A percentile compares a stretch with the other conserved stretches of the same genome.
Conservation (phyloP, 92 coral and sea anemone species). For the Nematostella vectensis region DNA sequence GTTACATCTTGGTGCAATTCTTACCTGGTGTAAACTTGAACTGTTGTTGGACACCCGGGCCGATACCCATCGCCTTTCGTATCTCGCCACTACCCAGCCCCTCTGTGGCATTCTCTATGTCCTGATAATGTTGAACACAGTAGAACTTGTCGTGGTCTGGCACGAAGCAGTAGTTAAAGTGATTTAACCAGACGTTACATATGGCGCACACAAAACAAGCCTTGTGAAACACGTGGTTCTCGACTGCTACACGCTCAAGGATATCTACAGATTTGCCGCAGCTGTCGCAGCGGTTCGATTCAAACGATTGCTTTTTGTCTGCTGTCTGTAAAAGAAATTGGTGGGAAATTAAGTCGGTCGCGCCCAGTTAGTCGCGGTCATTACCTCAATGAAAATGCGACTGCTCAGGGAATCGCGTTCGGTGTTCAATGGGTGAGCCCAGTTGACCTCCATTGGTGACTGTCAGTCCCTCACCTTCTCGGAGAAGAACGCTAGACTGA, state of each 20-base stretch:
- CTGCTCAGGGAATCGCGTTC: too few relatives aligned
- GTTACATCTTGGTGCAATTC: too few relatives aligned
- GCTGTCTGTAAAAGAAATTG: background rate
- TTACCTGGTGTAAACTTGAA: constrained; percentile 70
- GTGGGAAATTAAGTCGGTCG: too few relatives aligned
- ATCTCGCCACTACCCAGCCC: constrained; percentile 74
- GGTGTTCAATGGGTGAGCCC: too few relatives aligned
- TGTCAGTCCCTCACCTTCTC: too few relatives aligned
- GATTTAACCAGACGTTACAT: constrained; percentile 71
- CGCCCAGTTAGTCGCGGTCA: too few relatives aligned
- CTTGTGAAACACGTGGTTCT: constrained; percentile 80
- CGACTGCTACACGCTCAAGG: constrained; percentile 76
- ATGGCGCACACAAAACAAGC: constrained; percentile 90
- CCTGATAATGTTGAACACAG: constrained; percentile 86
- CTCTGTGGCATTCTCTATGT: constrained; percentile 69
- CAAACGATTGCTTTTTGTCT: constrained; percentile 11
- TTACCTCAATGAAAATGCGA: too few relatives aligned
- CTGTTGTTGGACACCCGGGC: constrained; percentile 89
- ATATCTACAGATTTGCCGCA: constrained; percentile 57
- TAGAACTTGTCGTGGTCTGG: constrained; percentile 97
- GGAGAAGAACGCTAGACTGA: too few relatives aligned
- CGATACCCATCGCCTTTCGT: constrained; percentile 68
- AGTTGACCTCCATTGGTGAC: too few relatives aligned
- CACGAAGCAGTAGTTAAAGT: constrained; percentile 89
- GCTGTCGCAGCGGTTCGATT: constrained; percentile 61